These are phyloP conservation scores for Seriola aureovittata DNA, from an alignment of 2,113 vertebrate species.

Conservation along the genomic window DNA sequence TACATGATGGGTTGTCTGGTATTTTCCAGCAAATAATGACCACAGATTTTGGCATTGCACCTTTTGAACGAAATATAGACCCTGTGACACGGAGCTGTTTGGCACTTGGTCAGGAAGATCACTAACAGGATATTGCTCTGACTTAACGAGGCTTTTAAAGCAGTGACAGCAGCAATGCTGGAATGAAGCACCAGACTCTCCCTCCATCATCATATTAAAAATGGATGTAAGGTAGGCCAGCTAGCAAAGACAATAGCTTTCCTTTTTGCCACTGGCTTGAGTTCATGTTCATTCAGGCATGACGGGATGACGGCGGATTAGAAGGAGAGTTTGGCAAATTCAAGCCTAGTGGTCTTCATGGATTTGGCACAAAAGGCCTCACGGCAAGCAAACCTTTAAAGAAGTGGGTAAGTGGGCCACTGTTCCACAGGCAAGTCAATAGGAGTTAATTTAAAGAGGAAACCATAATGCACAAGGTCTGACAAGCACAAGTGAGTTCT, in stretches of 20 bases:
- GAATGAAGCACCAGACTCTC: conserved; percentile 38
- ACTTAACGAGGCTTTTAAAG: conserved; percentile 61
- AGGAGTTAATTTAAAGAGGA: conserved; percentile 13
- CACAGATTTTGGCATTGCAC: neutral
- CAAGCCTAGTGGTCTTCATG: conserved; percentile 36
- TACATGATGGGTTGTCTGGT: neutral
- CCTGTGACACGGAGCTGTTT: neutral
- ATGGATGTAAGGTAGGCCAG: conserved; percentile 39
- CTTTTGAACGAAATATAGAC: neutral
- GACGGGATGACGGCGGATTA: conserved; percentile 29
- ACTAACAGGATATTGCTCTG: conserved; percentile 33
- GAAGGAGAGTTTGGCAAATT: conserved; percentile 55
- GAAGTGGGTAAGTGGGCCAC: conserved; percentile 72
- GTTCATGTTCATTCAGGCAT: conserved; percentile 44
- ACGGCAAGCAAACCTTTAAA: conserved; percentile 37
- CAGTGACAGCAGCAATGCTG: conserved; percentile 20
- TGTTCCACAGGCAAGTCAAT: conserved; percentile 38
- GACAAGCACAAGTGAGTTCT: conserved; percentile 1
- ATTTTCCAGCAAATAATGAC: neutral
- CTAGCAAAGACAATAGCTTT: conserved; percentile 30
- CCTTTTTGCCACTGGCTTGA: conserved; percentile 30
- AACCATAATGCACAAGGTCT: neutral
- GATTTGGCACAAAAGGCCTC: conserved; percentile 63
- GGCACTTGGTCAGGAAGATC: conserved; percentile 10
- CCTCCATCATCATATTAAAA: conserved; percentile 42